Percentiles rank a stretch among this genome's conserved stretches.
Conservation (phyloP, 2,888 invertebrate genomes). For the Drosophila neonasuta region DNA sequence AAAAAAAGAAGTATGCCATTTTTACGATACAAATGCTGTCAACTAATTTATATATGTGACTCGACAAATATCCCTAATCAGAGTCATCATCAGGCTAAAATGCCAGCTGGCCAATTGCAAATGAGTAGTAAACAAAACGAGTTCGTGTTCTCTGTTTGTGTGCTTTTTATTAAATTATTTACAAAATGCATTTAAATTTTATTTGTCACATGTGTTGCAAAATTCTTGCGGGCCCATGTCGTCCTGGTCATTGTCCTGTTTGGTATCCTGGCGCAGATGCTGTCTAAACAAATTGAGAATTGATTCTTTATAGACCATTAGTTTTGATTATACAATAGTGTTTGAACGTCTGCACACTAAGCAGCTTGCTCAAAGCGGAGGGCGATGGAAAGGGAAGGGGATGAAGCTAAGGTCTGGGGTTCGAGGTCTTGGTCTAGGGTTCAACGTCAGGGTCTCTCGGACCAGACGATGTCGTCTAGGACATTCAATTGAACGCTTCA, state of each 20-base stretch:
- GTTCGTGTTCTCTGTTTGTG: not conserved
- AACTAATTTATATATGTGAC: conserved; percentile 61
- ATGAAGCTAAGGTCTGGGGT: conserved; percentile 12
- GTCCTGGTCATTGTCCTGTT: conserved; percentile 46
- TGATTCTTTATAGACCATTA: conserved; percentile 80
- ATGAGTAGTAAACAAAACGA: conserved; percentile 22
- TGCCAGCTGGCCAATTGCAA: conserved; percentile 25
- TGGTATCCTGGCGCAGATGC: conserved; percentile 50
- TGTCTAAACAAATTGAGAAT: conserved; percentile 79
- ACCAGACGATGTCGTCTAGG: conserved; percentile 37
- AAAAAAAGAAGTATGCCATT: conserved; percentile 27
- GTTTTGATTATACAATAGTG: conserved; percentile 78
- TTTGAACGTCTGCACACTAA: conserved; percentile 32
- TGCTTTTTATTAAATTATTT: conserved; percentile 60
- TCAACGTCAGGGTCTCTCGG: conserved; percentile 5
- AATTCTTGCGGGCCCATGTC: conserved; percentile 8
- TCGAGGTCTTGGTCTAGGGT: conserved; percentile 8
- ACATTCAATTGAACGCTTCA: conserved; percentile 79
- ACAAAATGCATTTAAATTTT: conserved; percentile 71
- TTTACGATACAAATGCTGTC: conserved; percentile 70
- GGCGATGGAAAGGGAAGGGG: not conserved
- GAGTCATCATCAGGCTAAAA: conserved; percentile 15
- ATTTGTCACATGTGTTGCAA: conserved; percentile 69
- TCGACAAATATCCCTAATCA: conserved; percentile 32
- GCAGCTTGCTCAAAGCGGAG: conserved; percentile 15